These are phyloP conservation scores for Emesis furor DNA, from an alignment of 2,888 invertebrate species.

Conservation along the genomic window DNA sequence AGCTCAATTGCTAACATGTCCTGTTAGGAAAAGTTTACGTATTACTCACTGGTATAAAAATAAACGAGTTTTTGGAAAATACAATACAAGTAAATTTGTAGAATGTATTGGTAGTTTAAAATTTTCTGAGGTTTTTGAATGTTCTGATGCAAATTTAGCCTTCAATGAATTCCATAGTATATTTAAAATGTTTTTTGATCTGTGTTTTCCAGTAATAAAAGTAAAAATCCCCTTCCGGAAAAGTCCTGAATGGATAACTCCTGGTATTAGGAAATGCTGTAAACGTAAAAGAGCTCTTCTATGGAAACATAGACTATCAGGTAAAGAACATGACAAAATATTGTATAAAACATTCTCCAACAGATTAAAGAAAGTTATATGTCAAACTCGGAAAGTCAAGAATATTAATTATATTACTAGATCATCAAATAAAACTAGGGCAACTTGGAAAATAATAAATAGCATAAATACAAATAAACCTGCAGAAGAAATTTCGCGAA, in stretches of 20 bases:
- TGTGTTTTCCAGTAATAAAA: background rate
- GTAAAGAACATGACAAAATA: background rate
- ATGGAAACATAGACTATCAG: background rate
- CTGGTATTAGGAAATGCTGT: background rate
- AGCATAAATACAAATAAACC: background rate
- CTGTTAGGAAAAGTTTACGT: background rate
- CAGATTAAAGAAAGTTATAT: background rate
- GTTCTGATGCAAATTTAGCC: background rate
- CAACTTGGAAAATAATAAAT: slow-evolving; percentile 3
- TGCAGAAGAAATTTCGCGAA: background rate
- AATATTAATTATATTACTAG: background rate
- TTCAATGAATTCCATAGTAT: background rate
- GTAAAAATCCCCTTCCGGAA: background rate
- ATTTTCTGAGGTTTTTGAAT: background rate
- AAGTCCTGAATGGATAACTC: background rate
- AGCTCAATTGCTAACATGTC: background rate
- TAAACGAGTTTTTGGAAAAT: background rate
- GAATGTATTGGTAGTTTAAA: slow-evolving; percentile 2
- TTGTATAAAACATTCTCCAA: background rate
- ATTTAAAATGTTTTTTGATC: background rate
- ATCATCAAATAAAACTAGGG: background rate
- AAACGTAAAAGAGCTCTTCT: background rate
- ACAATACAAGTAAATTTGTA: background rate
- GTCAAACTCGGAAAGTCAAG: background rate
- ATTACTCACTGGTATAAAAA: background rate